Evolutionary conservation across 2,797 vertebrate species (phyloP), one percentile per base, ranked within the genome.

Genomic region (Synanceia verrucosa): DNA sequence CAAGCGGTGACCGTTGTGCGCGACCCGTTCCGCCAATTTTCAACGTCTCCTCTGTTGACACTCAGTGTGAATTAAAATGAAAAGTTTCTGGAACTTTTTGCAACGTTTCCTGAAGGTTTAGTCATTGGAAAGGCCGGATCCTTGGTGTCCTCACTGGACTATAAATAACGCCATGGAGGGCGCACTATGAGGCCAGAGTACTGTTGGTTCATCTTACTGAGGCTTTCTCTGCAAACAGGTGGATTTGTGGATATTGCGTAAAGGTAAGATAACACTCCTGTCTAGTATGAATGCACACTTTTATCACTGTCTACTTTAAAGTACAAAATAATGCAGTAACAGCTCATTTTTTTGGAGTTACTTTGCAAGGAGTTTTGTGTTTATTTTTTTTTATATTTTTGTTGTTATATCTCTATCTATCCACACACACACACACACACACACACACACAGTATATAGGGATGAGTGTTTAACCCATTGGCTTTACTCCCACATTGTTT

Each of bases 161-260:
- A 85, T 82, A 89, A 81, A 91, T 91, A 93, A 82, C 67, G 63
- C 70, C 39, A 52, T 41, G 67, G 71, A 43, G 69, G 51, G 79
- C 51, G 63, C 71, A 43, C 51, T 16, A 62, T 87, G 86, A 73
- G 65, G 48, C n/a, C 62, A 50, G 70, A 18, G 16, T 33, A 69
- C 65, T 70, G 60, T 7, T n/a, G 56, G 46, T 48, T 28, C 60
- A 19, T 47, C 63, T 48, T 59, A 47, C 69, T 71, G 72, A 86
- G 51, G 58, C 50, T 59, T 23, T 53, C 50, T 18, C 53, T 24
- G 63, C 53, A 41, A 64, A 81, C 84, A 88, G 72, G 79, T 86
- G 79, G 59, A 78, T 67, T 43, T n/a, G 43, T 13, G 39, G 31
- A 29, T 52, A 19, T 41, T 70, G 55, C 18, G 11, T 62, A 8